Evolutionary conservation across 2,888 invertebrate genomes (phyloP).

Genomic region (Brassicogethes aeneus): DNA sequence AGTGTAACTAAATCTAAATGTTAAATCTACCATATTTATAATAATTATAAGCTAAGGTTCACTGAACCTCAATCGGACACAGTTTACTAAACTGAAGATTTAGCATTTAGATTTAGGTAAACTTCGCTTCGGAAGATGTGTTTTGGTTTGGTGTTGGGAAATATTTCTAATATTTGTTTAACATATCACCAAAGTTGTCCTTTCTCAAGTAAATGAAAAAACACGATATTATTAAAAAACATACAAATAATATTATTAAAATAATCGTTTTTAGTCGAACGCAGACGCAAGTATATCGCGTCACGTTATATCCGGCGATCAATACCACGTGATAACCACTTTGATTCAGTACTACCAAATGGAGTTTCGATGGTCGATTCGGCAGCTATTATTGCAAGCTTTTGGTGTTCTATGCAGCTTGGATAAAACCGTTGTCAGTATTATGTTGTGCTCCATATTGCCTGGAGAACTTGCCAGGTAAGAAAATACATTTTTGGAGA

Average conservation of each 20-base stretch:
- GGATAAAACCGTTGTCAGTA: slow-evolving; percentile 70
- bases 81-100: too few species aligned
- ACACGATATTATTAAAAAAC: background rate
- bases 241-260: background rate
- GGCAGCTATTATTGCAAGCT: slow-evolving; percentile 72
- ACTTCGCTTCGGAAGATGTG: too few species aligned
- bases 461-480: slow-evolving; percentile 84
- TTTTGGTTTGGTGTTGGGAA: too few species aligned
- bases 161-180: too few species aligned
- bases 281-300: slow-evolving; percentile 84
- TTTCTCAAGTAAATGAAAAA: too few species aligned
- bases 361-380: slow-evolving; percentile 83
- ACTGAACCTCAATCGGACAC: too few species aligned
- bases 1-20: too few species aligned
- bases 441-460: slow-evolving; percentile 78
- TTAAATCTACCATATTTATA: too few species aligned
- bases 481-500: slow-evolving; percentile 24
- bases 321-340: slow-evolving; percentile 74
- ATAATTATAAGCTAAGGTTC: too few species aligned
- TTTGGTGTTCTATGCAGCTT: slow-evolving; percentile 84
- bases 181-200: too few species aligned
- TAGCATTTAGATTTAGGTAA: too few species aligned
- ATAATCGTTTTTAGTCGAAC: slow-evolving; percentile 58
- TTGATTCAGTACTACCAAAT: slow-evolving; percentile 93
- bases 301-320: slow-evolving; percentile 74